Percentiles rank a stretch among this genome's conserved stretches.
Conservation (phyloP, 2,797 vertebrate genomes). For the Zalophus californianus region DNA sequence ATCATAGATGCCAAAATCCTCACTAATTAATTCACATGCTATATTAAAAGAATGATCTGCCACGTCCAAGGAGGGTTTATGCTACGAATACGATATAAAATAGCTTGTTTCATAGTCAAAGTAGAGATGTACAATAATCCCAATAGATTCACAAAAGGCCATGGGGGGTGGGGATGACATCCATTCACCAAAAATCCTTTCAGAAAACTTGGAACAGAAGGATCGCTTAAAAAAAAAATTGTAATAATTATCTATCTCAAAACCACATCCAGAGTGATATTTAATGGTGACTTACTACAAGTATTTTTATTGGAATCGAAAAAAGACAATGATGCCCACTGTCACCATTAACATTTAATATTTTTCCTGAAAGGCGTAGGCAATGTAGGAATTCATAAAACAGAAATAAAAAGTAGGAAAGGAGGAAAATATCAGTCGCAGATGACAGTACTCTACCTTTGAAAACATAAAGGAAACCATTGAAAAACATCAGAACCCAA, state of each 20-base stretch:
- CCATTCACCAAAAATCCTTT: background rate
- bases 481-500: conserved; percentile 17
- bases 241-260: background rate
- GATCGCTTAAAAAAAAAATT: background rate
- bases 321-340: background rate
- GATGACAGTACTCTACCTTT: background rate
- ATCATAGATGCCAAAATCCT: background rate
- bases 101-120: background rate
- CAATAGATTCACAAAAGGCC: background rate
- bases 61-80: no score
- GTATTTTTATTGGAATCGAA: conserved; percentile 29
- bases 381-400: background rate
- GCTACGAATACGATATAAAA: background rate
- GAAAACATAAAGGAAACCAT: background rate
- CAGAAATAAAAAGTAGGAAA: conserved; percentile 1
- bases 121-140: background rate
- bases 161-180: background rate
- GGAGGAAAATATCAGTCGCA: background rate
- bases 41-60: background rate
- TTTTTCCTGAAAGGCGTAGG: background rate
- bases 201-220: conserved; percentile 4
- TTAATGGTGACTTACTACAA: background rate
- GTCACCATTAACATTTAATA: background rate
- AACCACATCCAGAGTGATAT: background rate
- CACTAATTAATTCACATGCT: background rate